phyloP scores from a whole-genome alignment of 2,113 vertebrate species.

The Podocnemis expansa region DNA sequence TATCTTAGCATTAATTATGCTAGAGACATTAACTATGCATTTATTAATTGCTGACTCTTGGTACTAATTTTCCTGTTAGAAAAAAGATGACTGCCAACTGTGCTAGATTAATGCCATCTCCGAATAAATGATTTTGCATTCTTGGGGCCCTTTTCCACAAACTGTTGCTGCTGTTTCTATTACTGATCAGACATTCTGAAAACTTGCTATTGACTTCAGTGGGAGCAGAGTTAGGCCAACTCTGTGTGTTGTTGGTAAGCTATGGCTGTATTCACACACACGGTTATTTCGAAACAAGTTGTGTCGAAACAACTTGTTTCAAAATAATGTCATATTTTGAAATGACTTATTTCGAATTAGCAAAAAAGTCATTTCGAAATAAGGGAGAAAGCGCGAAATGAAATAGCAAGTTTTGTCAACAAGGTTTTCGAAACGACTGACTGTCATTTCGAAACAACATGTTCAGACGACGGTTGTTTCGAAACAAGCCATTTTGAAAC shows the following conservation, averaged over 20 bases:
- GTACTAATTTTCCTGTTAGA: background rate
- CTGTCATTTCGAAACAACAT: no score
- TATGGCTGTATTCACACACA: no score
- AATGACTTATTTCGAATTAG: no score
- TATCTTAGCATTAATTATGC: background rate
- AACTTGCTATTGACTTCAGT: background rate
- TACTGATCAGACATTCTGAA: background rate
- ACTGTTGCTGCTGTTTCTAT: background rate
- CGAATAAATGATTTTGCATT: background rate
- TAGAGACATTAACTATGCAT: background rate
- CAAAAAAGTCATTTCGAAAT: no score
- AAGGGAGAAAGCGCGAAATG: no score
- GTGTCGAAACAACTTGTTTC: no score
- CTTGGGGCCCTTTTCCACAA: background rate
- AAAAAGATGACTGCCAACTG: background rate
- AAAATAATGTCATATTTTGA: no score
- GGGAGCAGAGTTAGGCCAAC: background rate
- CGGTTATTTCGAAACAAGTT: no score
- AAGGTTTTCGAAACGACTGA: no score
- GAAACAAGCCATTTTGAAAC: no score
- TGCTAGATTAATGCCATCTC: background rate
- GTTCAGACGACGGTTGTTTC: no score
- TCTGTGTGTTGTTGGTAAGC: background rate
- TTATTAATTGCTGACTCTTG: background rate
- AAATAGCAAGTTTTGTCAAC: no score